These are phyloP conservation scores for Macrobrachium rosenbergii DNA, from an alignment of 1,140 invertebrate genomes.

Conservation along the genomic window DNA sequence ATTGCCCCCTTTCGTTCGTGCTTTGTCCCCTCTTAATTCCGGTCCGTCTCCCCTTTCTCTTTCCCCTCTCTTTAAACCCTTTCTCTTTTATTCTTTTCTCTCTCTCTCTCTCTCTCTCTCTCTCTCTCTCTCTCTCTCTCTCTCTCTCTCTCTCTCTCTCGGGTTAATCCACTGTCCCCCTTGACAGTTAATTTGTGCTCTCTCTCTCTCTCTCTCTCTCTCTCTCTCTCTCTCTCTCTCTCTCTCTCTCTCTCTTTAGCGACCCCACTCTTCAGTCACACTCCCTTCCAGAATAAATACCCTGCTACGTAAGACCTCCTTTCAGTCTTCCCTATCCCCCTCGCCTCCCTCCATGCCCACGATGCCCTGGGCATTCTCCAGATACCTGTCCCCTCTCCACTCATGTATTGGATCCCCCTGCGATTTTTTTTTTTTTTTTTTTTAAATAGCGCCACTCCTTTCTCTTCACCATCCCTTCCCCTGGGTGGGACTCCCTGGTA, in stretches of 20 bases:
- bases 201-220: neutral
- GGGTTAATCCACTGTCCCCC: no score
- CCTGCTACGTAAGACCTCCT: neutral
- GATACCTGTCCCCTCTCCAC: neutral
- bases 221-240: neutral
- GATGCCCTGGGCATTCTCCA: neutral
- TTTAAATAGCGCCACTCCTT: neutral
- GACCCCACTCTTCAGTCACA: neutral
- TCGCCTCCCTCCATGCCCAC: neutral
- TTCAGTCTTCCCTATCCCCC: neutral
- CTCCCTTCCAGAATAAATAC: neutral
- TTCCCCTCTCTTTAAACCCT: neutral
- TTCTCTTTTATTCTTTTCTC: no score
- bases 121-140: no score
- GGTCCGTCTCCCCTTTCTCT: neutral
- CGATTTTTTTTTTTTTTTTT: neutral
- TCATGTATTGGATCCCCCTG: no score
- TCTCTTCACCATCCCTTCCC: neutral
- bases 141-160: no score
- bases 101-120: no score
- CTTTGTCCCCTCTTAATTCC: neutral
- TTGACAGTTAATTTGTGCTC: no score
- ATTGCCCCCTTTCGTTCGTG: slow-evolving; percentile 4
- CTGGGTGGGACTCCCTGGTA: neutral
- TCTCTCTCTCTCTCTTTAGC: neutral